Conservation (phyloP, 2,888 invertebrate species). For the Odiellus spinosus region DNA sequence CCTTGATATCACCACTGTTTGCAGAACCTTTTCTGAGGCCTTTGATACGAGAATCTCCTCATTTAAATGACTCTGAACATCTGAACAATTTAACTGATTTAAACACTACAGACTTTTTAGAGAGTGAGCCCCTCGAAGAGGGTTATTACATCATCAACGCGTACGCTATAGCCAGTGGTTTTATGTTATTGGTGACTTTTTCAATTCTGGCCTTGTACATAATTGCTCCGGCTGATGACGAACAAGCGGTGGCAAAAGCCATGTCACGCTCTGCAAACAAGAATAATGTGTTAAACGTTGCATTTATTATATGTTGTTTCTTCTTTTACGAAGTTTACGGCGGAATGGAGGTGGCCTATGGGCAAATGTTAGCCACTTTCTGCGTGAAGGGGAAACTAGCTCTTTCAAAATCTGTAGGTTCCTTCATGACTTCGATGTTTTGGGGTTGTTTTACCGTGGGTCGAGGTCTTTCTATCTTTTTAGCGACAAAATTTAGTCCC, state of each 20-base stretch:
- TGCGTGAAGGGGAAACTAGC: conserved; percentile 25
- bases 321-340: conserved; percentile 26
- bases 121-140: too few species aligned
- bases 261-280: too few species aligned
- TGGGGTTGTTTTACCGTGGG: conserved; percentile 33
- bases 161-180: conserved; percentile 8
- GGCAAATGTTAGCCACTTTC: conserved; percentile 32
- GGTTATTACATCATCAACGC: conserved; percentile 5
- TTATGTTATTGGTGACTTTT: conserved; percentile 7
- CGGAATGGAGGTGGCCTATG: conserved; percentile 33
- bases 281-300: too few species aligned
- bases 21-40: conserved; percentile 28
- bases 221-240: conserved; percentile 3
- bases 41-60: not conserved
- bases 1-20: conserved; percentile 33
- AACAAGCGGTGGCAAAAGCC: not conserved
- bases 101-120: too few species aligned
- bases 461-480: conserved; percentile 29
- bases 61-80: not conserved
- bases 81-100: too few species aligned
- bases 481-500: conserved; percentile 12
- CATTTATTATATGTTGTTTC: conserved; percentile 15
- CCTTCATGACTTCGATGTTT: conserved; percentile 29
- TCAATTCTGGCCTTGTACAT: conserved; percentile 7
- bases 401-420: conserved; percentile 14